Conservation (phyloP, 1,140 invertebrate genomes). For the Ylistrum balloti region DNA sequence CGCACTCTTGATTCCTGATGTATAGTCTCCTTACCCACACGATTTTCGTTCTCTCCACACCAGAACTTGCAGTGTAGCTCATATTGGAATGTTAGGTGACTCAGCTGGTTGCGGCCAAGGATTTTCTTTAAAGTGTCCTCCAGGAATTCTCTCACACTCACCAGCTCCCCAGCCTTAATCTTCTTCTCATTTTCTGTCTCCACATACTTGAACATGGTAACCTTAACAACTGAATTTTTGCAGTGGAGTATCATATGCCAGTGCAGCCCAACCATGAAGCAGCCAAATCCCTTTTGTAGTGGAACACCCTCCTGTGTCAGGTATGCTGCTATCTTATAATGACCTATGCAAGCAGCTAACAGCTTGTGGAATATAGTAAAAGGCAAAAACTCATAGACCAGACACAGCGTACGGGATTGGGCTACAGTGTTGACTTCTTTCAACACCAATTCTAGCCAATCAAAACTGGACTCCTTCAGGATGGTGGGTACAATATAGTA, state of each 20-base stretch:
- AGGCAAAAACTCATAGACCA: constrained; percentile 11
- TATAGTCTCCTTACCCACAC: not conserved
- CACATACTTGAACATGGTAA: not conserved
- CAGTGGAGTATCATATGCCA: constrained; percentile 6
- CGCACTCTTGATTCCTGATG: not conserved
- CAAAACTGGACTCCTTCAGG: not conserved
- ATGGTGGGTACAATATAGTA: constrained; percentile 19
- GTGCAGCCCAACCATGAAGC: not conserved
- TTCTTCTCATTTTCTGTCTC: not conserved
- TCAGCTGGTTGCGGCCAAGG: not conserved
- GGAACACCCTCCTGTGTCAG: not conserved
- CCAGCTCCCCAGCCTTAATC: not conserved
- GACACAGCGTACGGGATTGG: not conserved
- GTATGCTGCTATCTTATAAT: not conserved
- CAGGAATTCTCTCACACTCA: not conserved
- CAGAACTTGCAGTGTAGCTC: not conserved
- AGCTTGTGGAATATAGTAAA: constrained; percentile 24
- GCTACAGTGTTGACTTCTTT: not conserved
- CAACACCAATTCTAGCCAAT: not conserved
- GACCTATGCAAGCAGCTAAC: not conserved
- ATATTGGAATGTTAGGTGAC: not conserved
- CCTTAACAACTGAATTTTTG: constrained; percentile 10
- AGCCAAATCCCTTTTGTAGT: not conserved
- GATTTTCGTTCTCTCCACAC: not conserved
- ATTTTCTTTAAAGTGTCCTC: not conserved